Evolutionary conservation across 64 coral and sea anemone species (phyloP).

Genomic region (Astreopora myriophthalma): DNA sequence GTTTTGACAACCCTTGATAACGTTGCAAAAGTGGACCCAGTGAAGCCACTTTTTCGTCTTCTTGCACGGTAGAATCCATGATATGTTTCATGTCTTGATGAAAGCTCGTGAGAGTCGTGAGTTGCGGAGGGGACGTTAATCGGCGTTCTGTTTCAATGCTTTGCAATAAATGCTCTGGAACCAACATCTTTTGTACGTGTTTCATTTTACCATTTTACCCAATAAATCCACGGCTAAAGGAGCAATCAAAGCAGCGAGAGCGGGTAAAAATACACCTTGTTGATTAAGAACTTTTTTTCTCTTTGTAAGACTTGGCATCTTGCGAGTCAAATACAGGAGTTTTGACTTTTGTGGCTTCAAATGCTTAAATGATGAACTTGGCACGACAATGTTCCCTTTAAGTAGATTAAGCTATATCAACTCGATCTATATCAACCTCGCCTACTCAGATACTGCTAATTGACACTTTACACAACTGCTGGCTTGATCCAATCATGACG

Average conservation of each 20-base stretch:
- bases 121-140: background rate
- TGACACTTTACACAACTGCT: no score
- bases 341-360: slow-evolving; percentile 29
- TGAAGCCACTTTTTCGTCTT: background rate
- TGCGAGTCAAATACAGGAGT: slow-evolving; percentile 5
- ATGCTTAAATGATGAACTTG: slow-evolving; percentile 11
- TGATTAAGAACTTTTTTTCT: slow-evolving; percentile 1
- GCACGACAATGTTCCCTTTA: slow-evolving; percentile 9
- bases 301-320: background rate
- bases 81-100: slow-evolving; percentile 4
- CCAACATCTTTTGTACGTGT: background rate
- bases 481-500: no score
- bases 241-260: background rate
- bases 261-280: slow-evolving; percentile 4
- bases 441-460: no score
- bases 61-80: background rate
- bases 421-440: no score
- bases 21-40: background rate
- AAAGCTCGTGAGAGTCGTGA: background rate
- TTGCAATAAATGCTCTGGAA: background rate
- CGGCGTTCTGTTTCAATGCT: slow-evolving; percentile 2
- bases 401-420: background rate
- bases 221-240: no score
- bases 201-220: no score
- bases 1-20: no score